Percentiles rank a stretch among this genome's conserved stretches.
These are phyloP conservation scores for Fulmarus glacialis DNA, from an alignment of 2,113 vertebrate species.

Conservation along the genomic window DNA sequence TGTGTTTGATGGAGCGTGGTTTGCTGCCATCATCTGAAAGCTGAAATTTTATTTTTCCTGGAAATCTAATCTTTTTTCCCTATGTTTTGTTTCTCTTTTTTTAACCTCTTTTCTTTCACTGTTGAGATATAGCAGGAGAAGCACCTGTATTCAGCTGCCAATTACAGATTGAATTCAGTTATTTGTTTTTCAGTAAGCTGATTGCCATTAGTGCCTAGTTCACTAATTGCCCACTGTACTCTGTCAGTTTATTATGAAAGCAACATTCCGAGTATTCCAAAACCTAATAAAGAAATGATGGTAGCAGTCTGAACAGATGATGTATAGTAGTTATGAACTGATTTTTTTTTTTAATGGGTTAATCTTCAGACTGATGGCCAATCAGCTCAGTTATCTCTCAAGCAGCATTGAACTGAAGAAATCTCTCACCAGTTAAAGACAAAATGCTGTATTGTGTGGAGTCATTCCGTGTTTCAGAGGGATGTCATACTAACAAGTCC, in stretches of 20 bases:
- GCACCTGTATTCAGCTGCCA: neutral
- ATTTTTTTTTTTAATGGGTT: neutral
- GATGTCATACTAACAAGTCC: neutral
- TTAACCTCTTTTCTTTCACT: neutral
- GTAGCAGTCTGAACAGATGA: neutral
- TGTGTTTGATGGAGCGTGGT: neutral
- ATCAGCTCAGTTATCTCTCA: neutral
- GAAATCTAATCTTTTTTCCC: neutral
- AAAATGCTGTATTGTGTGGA: neutral
- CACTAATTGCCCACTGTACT: neutral
- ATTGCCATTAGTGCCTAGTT: neutral
- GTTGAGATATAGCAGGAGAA: neutral
- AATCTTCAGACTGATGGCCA: neutral
- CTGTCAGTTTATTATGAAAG: neutral
- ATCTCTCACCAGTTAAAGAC: neutral
- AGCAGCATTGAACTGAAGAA: neutral
- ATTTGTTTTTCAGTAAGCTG: slow-evolving; percentile 27
- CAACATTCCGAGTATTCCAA: neutral
- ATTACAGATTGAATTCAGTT: neutral
- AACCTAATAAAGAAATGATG: slow-evolving; percentile 12
- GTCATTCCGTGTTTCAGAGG: neutral
- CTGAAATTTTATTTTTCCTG: neutral
- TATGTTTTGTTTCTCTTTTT: neutral
- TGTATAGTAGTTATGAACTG: neutral
- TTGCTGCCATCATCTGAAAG: neutral